Evolutionary conservation across 1,140 invertebrate species (phyloP), one percentile per base, ranked within the genome.

Genomic region (Grapholita molesta): DNA sequence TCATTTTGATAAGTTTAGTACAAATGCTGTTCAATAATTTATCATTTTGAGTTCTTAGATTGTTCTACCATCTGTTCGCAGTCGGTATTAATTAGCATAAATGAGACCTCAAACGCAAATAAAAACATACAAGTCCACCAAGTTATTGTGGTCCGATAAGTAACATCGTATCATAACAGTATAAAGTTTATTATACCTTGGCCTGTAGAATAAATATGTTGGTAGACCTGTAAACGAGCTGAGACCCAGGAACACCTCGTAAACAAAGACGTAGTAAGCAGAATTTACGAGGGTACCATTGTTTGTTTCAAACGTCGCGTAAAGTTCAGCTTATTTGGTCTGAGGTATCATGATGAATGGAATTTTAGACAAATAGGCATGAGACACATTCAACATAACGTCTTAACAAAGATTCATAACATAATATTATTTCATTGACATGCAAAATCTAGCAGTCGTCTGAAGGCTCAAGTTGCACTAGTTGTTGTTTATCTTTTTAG

Each of bases 221-320:
- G 11, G 55, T 18, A 48, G n/a, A 8, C 42, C 42, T 48, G 7
- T 66, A 64, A 72, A 68, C 64, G 48, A 38, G 35, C 67, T 21
- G 38, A 57, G 48, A 69, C 61, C 64, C 61, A 52, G 64, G 30
- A 55, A 64, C 64, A 64, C 30, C 55, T 70, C 68, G 66, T 70
- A 70, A 70, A 73, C 72, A 66, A 65, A 53, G 24, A 67, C 35
- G 53, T 69, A 48, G 23, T 74, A 66, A 67, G 52, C 69, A 52
- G 64, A 67, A 75, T 75, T 71, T 71, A 75, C 73, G 73, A 70
- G 25, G 64, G 65, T 38, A 18, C 70, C 72, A 68, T 71, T 74
- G 67, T 71, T 71, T 69, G 66, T 74, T 74, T 67, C 61, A 67
- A 8, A 66, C 33, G 64, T 67, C 52, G 64, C 53, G 55, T 52